A percentile compares a stretch with the other conserved stretches of the same genome.
Evolutionary conservation across 2,113 vertebrate genomes (phyloP).

Genomic region (Cardinalis cardinalis): DNA sequence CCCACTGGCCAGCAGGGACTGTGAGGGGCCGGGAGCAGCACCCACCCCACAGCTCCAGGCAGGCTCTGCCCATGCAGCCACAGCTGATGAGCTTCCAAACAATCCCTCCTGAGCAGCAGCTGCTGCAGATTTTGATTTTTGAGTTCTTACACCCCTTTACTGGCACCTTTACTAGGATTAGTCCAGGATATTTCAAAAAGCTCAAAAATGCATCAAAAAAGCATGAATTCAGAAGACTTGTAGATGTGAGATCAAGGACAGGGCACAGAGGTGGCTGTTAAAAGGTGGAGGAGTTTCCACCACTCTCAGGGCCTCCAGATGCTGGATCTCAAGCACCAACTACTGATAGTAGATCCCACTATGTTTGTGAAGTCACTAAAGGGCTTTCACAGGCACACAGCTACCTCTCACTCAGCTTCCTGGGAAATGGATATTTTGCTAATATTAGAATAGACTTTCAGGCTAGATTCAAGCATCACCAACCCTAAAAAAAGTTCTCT

Average conservation of each 20-base stretch:
- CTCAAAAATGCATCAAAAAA: not conserved
- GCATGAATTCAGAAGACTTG: not conserved
- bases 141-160: not conserved
- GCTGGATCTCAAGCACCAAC: not conserved
- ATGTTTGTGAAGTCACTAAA: not conserved
- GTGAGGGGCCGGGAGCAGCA: not conserved
- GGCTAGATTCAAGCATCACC: not conserved
- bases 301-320: not conserved
- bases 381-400: not conserved
- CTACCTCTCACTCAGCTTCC: not conserved
- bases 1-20: not conserved
- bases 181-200: not conserved
- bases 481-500: slow-evolving; percentile 29
- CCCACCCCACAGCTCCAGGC: not conserved
- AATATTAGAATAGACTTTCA: slow-evolving; percentile 33
- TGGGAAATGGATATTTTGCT: slow-evolving; percentile 28
- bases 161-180: not conserved
- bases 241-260: not conserved
- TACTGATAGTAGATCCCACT: not conserved
- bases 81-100: not conserved
- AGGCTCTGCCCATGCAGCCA: accelerated
- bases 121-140: not conserved
- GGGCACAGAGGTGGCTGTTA: not conserved
- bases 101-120: not conserved
- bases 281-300: not conserved